Conservation (phyloP, 2,888 invertebrate species). For the Caenorhabditis wallacei region DNA sequence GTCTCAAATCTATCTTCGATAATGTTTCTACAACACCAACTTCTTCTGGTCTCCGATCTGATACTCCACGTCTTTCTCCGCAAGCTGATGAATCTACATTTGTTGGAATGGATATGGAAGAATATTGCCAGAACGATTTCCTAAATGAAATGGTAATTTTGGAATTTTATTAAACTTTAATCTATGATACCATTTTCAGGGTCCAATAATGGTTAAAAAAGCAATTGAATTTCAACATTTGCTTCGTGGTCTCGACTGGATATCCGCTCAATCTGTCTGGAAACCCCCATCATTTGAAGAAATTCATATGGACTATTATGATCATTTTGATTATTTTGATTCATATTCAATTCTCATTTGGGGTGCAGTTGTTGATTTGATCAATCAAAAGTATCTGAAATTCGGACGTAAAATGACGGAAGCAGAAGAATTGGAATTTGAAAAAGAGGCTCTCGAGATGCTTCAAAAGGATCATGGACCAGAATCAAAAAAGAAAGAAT, state of each 20-base stretch:
- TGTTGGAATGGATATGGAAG: conserved; percentile 26
- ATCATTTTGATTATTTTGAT: conserved; percentile 46
- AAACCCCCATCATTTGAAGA: conserved; percentile 26
- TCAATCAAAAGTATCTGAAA: conserved; percentile 40
- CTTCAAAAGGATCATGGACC: conserved; percentile 22
- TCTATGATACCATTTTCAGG: conserved; percentile 15
- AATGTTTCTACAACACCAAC: not conserved
- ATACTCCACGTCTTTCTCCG: conserved; percentile 15
- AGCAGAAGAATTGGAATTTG: conserved; percentile 11
- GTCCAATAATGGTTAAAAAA: conserved; percentile 37
- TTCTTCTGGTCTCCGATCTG: not conserved
- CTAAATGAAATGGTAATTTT: conserved; percentile 32
- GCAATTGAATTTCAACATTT: conserved; percentile 23
- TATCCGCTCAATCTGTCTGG: conserved; percentile 28
- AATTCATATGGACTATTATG: conserved; percentile 20
- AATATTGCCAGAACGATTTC: conserved; percentile 29
- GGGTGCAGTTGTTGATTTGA: conserved; percentile 43
- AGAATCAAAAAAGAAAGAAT: conserved; percentile 20
- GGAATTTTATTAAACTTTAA: not conserved
- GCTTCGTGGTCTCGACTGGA: conserved; percentile 46
- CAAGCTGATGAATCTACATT: conserved; percentile 16
- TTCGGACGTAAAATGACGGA: conserved; percentile 22
- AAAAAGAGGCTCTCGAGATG: conserved; percentile 22
- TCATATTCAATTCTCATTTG: conserved; percentile 36
- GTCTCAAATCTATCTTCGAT: conserved; percentile 47